These are phyloP conservation scores for Mastigias papua DNA, from an alignment of 30 jellyfish, hydroid and myxozoan species.

Conservation along the genomic window DNA sequence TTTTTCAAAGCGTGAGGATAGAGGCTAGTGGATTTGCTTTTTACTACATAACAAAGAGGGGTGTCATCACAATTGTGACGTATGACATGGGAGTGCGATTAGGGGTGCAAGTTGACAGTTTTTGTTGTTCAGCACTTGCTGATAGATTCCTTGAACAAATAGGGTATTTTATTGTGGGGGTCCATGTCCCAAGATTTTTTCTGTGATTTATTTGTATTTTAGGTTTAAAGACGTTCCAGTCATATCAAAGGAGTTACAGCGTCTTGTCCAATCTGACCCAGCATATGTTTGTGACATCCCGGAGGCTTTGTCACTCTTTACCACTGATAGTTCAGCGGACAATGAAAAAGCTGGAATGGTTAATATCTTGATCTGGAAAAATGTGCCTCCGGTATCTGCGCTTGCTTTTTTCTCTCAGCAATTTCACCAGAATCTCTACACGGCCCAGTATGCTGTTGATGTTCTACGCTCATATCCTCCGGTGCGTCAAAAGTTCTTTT, in stretches of 20 bases:
- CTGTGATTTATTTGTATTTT: too few relatives aligned
- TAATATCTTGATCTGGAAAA: constrained; percentile 91
- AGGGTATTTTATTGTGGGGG: too few relatives aligned
- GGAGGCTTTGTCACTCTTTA: constrained; percentile 87
- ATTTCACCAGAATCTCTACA: constrained; percentile 84
- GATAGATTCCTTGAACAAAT: too few relatives aligned
- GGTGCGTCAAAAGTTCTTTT: constrained; percentile 80
- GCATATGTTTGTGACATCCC: constrained; percentile 84
- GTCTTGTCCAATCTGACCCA: constrained; percentile 90
- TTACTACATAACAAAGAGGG: too few relatives aligned
- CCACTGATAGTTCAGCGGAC: constrained; percentile 75
- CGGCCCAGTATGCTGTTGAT: constrained; percentile 98
- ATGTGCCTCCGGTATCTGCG: constrained; percentile 95
- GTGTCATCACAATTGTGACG: too few relatives aligned
- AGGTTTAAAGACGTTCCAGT: constrained; percentile 85
- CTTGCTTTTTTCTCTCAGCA: constrained; percentile 97
- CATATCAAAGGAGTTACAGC: constrained; percentile 79
- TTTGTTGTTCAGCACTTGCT: too few relatives aligned
- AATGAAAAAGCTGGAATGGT: constrained; percentile 71
- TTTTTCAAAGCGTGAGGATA: too few relatives aligned
- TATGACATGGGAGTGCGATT: too few relatives aligned
- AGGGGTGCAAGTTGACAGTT: too few relatives aligned
- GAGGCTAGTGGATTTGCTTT: too few relatives aligned
- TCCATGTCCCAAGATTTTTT: too few relatives aligned
- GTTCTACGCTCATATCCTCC: constrained; percentile 93